A percentile compares a stretch with the other conserved stretches of the same genome.
These are phyloP conservation scores for Cygnus olor DNA, from an alignment of 2,797 vertebrate species.

Conservation along the genomic window DNA sequence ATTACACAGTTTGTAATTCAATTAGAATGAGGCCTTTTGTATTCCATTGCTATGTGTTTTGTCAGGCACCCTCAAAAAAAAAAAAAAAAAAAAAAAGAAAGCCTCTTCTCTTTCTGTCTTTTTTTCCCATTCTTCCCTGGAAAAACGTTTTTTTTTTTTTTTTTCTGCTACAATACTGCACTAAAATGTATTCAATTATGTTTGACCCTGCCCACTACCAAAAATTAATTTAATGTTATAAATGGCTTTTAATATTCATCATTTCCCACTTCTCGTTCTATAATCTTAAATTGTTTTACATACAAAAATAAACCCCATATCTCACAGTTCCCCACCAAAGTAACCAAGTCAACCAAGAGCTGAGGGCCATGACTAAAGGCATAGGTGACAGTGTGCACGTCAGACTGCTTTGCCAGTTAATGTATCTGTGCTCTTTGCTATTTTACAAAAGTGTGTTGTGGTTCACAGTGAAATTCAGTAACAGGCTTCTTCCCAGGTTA, in stretches of 20 bases:
- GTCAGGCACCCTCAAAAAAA: conserved; percentile 55
- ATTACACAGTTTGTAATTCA: conserved; percentile 76
- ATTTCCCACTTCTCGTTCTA: not conserved
- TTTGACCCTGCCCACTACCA: not conserved
- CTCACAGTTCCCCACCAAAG: not conserved
- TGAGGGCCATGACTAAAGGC: not conserved
- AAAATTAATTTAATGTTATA: conserved; percentile 23
- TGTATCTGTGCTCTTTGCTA: not conserved
- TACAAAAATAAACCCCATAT: not conserved
- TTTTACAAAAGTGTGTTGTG: not conserved
- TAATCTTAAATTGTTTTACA: not conserved
- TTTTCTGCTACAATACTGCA: conserved; percentile 6
- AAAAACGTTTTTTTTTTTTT: conserved; percentile 1
- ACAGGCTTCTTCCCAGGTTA: not conserved
- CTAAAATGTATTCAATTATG: conserved; percentile 1
- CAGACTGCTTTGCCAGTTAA: accelerated
- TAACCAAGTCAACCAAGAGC: not conserved
- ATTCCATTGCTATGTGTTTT: conserved; percentile 32
- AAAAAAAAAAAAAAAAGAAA: conserved; percentile 26
- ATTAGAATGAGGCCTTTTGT: conserved; percentile 66
- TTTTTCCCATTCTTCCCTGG: not conserved
- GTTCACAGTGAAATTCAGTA: not conserved
- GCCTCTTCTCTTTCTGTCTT: not conserved
- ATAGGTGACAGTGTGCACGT: not conserved
- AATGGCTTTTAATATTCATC: not conserved